Evolutionary conservation across 2,797 vertebrate genomes (phyloP), one percentile per base, ranked within the genome.

Genomic region (Aulostomus chinensis): DNA sequence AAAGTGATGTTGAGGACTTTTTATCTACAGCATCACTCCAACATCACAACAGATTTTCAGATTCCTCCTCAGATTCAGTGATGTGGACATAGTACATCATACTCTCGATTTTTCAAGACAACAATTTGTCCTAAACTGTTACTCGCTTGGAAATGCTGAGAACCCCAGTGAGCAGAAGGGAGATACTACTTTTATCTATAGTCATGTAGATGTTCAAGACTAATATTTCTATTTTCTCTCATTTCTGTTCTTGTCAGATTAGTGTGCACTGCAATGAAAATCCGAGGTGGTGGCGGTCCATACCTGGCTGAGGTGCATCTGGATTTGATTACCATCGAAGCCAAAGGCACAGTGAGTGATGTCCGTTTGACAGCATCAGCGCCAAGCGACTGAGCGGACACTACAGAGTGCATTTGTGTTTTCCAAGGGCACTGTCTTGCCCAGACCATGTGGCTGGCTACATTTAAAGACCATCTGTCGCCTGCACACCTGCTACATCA

Each of bases 361-460:
- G 88, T 69, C 66, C 73, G 83, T 76, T 56, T 88, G 68, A 88
- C 60, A 22, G 59, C 54, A 31, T 63, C 50, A 10, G 56, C 38
- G 49, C 58, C 68, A 53, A 74, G 57, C 59, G 68, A 72, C 78
- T 84, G 68, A 86, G 73, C 58, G 60, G 84, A 83, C 81, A 68
- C 76, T 51, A 77, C 67, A 64, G 58, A 64, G 80, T 74, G 76
- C 79, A 48, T 87, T 81, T 61, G 78, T 78, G 72, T 81, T 53
- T 60, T 73, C 53, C 63, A 43, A 67, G 68, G 58, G 75, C 78
- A 62, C 77, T 38, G 56, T 76, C 73, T 56, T 50, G 61, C 51
- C 77, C 79, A 76, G 76, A 88, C 75, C 87, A 90, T 89, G 87
- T 87, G 83, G 86, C 76, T 83, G 75, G 83, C 82, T 78, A 79